These are phyloP conservation scores for Drosophila buzzatii DNA, from an alignment of 2,888 invertebrate species.

Conservation along the genomic window DNA sequence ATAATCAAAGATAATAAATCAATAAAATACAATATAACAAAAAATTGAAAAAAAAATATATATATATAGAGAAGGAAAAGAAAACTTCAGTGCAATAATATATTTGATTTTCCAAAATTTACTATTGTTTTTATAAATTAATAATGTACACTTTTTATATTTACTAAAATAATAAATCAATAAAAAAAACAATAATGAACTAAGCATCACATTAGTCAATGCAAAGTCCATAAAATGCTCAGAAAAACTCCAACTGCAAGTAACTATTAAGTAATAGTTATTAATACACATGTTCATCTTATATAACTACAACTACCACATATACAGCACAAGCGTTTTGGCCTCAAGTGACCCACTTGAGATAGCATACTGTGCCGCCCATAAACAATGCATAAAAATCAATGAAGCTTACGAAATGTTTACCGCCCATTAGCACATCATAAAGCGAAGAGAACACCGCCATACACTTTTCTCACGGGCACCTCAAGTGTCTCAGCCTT, in stretches of 20 bases:
- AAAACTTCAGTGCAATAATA: too few species aligned
- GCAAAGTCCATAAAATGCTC: background rate
- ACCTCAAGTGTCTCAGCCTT: slow-evolving; percentile 43
- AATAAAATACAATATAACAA: background rate
- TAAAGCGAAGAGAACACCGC: slow-evolving; percentile 39
- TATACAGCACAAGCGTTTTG: slow-evolving; percentile 12
- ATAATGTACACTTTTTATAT: too few species aligned
- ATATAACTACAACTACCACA: background rate
- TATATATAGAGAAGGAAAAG: too few species aligned
- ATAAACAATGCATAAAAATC: slow-evolving; percentile 63
- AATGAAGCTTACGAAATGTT: slow-evolving; percentile 75
- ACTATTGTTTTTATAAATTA: too few species aligned
- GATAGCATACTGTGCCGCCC: slow-evolving; percentile 35
- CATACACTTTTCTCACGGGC: slow-evolving; percentile 60
- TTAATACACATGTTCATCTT: slow-evolving; percentile 14
- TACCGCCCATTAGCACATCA: slow-evolving; percentile 76
- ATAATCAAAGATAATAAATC: background rate
- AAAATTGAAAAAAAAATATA: background rate
- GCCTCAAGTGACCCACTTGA: slow-evolving; percentile 65
- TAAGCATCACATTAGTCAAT: background rate
- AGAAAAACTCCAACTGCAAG: background rate
- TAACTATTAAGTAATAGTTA: slow-evolving; percentile 7
- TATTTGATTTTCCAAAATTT: too few species aligned
- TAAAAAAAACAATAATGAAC: background rate
- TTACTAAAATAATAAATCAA: background rate